These are phyloP conservation scores for Enteromius treurensis DNA, from an alignment of 2,797 vertebrate genomes.

Conservation along the genomic window DNA sequence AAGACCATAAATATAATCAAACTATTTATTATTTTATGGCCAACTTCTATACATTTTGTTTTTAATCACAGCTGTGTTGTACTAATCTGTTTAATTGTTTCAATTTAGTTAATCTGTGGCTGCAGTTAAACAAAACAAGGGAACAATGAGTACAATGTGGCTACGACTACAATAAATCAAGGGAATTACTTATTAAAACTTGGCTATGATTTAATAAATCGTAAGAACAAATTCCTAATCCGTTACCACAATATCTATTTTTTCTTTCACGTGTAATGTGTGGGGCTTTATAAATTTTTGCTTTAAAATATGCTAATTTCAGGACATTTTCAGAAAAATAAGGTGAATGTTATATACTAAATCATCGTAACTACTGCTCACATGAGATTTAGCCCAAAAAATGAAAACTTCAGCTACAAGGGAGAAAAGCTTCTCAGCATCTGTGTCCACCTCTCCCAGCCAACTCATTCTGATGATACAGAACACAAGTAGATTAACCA, in stretches of 20 bases:
- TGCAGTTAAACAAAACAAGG: not conserved
- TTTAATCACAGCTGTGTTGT: not conserved
- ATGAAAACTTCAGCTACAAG: conserved; percentile 95
- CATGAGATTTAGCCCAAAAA: conserved; percentile 97
- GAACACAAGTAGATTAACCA: not conserved
- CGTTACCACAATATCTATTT: not conserved
- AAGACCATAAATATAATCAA: not conserved
- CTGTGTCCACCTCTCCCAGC: conserved; percentile 85
- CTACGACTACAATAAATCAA: not conserved
- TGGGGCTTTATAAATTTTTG: no score
- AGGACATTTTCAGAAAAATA: not conserved
- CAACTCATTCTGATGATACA: conserved; percentile 84
- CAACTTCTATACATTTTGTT: not conserved
- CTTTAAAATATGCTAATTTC: not conserved
- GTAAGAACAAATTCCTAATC: not conserved
- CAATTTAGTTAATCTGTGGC: not conserved
- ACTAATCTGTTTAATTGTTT: not conserved
- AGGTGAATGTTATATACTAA: not conserved
- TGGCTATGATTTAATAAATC: not conserved
- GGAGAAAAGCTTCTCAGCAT: conserved; percentile 89
- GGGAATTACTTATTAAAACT: not conserved
- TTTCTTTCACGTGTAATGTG: not conserved
- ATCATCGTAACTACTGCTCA: conserved; percentile 69
- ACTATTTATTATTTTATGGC: not conserved
- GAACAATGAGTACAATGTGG: not conserved